Evolutionary conservation across 1,140 invertebrate genomes (phyloP), one percentile per base, ranked within the genome.

Genomic region (Pantala flavescens): DNA sequence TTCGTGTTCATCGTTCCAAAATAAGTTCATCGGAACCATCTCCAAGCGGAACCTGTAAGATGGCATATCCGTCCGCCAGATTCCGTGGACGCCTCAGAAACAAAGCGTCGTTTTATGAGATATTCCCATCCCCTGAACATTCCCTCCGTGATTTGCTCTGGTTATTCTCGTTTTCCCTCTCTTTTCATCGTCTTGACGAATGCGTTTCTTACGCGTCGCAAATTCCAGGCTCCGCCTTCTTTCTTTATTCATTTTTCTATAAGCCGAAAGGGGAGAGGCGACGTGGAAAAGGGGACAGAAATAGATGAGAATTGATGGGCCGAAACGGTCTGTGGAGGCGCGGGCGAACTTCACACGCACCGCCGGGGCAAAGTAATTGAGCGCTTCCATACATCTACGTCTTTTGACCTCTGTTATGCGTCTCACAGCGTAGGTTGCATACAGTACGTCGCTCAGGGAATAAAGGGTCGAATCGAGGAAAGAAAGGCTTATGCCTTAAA

Each of bases 401-500:
- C 49, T 63, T 63, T 63, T 63, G 49, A 63, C 49, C 49, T 63
- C 49, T 36, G 28, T 63, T 63, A 63, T 63, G 49, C 49, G 49
- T 63, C 49, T 63, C 49, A 7, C 49, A 5, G 49, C 49, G 49
- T 63, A 21, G 49, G 49, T 21, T 21, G 28, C 28, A 21, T 63
- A 16, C 49, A 16, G 49, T 5, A 5, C 49, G 49, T 63, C 49
- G 49, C 49, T 36, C 28, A 36, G 49, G 12, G 49, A 63, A 63
- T 63, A 63, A 21, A 12, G 49, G 49, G 49, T 7, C 12, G 49
- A 12, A 21, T 63, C 12, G 49, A 21, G 12, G 49, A 21, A 19
- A 21, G 49, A 12, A 5, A 12, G 49, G 49, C 49, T 63, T 63
- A 63, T 63, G 1, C 49, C 49, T 63, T 63, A 19, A 19, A 63